phyloP scores from a whole-genome alignment of 2,797 vertebrate genomes.

The Liasis olivaceus region DNA sequence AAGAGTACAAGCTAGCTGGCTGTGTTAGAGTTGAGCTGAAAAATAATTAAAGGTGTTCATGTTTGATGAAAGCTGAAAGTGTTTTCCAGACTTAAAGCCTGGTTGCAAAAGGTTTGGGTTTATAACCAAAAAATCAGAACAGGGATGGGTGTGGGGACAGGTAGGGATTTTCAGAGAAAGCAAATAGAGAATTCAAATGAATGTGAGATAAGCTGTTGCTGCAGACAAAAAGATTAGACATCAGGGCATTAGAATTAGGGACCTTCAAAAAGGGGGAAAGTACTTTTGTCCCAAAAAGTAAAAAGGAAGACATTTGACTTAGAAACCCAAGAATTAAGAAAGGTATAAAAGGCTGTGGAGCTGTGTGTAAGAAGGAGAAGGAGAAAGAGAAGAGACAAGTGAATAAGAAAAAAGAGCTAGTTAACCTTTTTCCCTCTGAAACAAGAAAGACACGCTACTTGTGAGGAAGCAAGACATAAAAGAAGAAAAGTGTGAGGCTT shows the following conservation, averaged over 20 bases:
- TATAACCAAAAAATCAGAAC: too few species aligned
- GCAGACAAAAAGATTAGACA: neutral
- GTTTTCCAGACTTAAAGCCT: too few species aligned
- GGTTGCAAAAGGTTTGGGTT: too few species aligned
- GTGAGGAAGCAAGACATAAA: too few species aligned
- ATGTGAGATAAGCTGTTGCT: neutral
- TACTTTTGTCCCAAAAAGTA: neutral
- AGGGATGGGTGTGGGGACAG: too few species aligned
- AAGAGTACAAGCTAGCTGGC: too few species aligned
- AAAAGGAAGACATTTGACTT: neutral
- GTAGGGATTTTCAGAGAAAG: neutral
- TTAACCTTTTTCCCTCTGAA: neutral
- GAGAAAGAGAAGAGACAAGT: neutral
- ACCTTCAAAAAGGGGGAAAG: neutral
- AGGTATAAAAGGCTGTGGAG: neutral
- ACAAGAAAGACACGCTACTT: neutral
- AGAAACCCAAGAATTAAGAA: neutral
- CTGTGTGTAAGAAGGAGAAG: neutral
- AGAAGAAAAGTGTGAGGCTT: too few species aligned
- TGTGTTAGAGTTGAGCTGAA: too few species aligned
- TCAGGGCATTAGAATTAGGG: neutral
- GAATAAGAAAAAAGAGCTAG: neutral
- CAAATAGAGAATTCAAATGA: neutral
- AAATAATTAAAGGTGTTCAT: too few species aligned
- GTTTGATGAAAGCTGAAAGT: too few species aligned